Conservation (phyloP, 2,797 vertebrate species). For the Sebastes nivosus region DNA sequence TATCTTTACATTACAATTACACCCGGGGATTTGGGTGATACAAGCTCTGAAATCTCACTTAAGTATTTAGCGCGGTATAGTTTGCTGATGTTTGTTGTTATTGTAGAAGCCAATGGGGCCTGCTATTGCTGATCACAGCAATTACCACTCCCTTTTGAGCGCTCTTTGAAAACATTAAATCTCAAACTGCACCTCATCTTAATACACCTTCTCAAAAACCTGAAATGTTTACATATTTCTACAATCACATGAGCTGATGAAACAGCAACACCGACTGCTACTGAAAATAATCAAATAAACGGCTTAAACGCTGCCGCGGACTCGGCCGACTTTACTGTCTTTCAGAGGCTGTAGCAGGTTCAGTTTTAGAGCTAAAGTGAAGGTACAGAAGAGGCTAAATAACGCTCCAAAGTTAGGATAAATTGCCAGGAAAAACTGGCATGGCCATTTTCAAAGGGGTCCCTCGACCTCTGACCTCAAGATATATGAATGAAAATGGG, state of each 20-base stretch:
- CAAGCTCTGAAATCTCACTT: conserved; percentile 41
- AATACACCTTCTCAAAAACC: conserved; percentile 5
- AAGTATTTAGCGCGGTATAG: conserved; percentile 18
- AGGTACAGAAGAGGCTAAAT: no score
- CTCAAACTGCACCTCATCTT: not conserved
- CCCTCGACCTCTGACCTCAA: no score
- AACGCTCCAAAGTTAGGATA: no score
- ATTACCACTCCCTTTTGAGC: not conserved
- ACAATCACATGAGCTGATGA: not conserved
- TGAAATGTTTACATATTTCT: conserved; percentile 8
- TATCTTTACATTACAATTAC: conserved; percentile 34
- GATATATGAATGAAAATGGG: no score
- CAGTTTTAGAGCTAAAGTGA: no score
- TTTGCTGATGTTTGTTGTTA: conserved; percentile 40
- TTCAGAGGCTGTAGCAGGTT: no score
- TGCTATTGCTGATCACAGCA: conserved; percentile 28
- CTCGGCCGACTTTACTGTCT: no score
- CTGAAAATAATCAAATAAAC: not conserved
- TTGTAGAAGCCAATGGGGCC: not conserved
- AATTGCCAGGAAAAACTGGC: no score
- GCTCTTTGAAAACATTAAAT: not conserved
- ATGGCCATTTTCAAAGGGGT: no score
- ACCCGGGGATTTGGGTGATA: conserved; percentile 46
- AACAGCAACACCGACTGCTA: not conserved
- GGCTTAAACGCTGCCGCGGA: not conserved